Percentiles rank a stretch among this genome's conserved stretches.
phyloP scores from a whole-genome alignment of 2,888 invertebrate genomes.

The Lasioglossum lativentre region DNA sequence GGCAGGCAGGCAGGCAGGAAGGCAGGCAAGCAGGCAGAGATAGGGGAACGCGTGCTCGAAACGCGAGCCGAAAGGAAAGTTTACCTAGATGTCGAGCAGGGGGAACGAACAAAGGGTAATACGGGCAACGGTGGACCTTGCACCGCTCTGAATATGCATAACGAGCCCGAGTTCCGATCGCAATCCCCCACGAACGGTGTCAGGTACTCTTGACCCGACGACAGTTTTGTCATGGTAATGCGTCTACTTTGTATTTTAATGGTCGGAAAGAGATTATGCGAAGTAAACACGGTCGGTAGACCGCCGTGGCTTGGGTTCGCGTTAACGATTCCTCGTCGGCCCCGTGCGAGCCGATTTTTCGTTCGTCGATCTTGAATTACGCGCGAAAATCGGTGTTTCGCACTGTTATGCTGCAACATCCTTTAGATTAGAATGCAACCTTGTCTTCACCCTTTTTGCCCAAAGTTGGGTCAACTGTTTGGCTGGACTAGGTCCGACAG shows the following conservation, averaged over 20 bases:
- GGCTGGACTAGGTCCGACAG: too few species aligned
- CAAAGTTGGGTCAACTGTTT: too few species aligned
- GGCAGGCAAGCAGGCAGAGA: background rate
- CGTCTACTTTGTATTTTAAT: slow-evolving; percentile 82
- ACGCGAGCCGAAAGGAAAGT: slow-evolving; percentile 43
- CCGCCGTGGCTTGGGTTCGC: slow-evolving; percentile 10
- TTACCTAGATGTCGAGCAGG: slow-evolving; percentile 43
- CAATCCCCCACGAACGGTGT: slow-evolving; percentile 79
- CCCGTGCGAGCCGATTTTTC: slow-evolving; percentile 7
- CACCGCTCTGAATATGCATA: slow-evolving; percentile 80
- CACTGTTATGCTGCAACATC: too few species aligned
- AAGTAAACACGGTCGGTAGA: slow-evolving; percentile 69
- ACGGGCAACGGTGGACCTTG: slow-evolving; percentile 72
- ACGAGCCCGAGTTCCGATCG: slow-evolving; percentile 76
- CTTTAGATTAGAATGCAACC: too few species aligned
- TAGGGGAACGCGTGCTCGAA: slow-evolving; percentile 6
- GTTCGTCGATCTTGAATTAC: background rate
- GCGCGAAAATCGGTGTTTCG: background rate
- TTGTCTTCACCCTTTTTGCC: too few species aligned
- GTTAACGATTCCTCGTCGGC: slow-evolving; percentile 17
- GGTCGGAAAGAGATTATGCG: slow-evolving; percentile 78
- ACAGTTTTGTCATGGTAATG: slow-evolving; percentile 83
- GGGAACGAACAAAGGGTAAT: slow-evolving; percentile 68
- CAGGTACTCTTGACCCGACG: slow-evolving; percentile 80
- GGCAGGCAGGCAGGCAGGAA: background rate